Conservation (phyloP, 2,797 vertebrate species). For the Enteromius trimaculatus region DNA sequence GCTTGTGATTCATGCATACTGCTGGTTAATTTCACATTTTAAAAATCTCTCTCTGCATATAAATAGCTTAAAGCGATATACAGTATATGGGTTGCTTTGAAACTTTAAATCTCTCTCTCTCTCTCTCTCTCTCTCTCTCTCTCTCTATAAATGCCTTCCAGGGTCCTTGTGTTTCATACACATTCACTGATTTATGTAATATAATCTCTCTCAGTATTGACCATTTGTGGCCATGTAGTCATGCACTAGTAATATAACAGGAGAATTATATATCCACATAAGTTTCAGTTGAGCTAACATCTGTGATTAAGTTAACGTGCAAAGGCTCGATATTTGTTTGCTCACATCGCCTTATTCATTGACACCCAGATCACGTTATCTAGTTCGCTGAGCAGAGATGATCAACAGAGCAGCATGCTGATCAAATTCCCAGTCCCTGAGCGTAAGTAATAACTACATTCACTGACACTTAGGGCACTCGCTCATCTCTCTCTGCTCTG, state of each 20-base stretch:
- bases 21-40: neutral
- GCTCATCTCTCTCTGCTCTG: neutral
- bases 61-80: neutral
- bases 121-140: no score
- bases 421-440: constrained; percentile 36
- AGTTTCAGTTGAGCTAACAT: neutral
- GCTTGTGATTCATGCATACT: neutral
- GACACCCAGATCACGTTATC: neutral
- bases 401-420: constrained; percentile 35
- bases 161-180: neutral
- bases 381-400: constrained; percentile 31
- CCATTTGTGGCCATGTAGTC: neutral
- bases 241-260: neutral
- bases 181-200: neutral
- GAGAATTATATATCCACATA: neutral
- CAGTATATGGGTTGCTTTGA: no score
- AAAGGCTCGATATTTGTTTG: neutral
- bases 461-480: constrained; percentile 32
- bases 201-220: neutral
- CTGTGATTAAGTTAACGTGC: constrained; percentile 1
- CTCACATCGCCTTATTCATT: neutral
- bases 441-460: constrained; percentile 40
- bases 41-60: neutral
- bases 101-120: no score
- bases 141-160: neutral